A percentile compares a stretch with the other conserved stretches of the same genome.
Conservation (phyloP, 2,797 vertebrate species). For the Steatocranus sp. region DNA sequence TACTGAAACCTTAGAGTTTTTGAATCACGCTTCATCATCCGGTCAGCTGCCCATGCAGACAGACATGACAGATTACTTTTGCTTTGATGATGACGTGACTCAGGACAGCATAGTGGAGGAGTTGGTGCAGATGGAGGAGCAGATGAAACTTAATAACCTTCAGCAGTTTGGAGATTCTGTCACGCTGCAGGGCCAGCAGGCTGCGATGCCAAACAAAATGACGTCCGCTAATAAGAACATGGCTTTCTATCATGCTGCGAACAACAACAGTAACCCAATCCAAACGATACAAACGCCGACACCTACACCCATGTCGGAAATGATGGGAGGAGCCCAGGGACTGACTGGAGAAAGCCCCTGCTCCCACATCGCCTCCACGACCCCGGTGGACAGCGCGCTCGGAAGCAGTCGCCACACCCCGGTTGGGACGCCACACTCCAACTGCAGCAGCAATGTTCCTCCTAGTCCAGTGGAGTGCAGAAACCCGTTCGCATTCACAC, state of each 20-base stretch:
- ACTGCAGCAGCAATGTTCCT: conserved; percentile 94
- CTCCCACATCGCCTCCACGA: conserved; percentile 84
- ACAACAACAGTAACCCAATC: conserved; percentile 81
- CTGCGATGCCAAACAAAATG: conserved; percentile 66
- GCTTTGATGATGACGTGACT: conserved; percentile 94
- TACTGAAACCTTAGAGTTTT: conserved; percentile 58
- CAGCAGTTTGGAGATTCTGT: conserved; percentile 80
- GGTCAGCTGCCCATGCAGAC: conserved; percentile 80
- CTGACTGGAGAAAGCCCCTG: conserved; percentile 90
- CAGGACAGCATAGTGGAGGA: conserved; percentile 99
- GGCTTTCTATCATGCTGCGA: conserved; percentile 82
- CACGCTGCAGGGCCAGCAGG: conserved; percentile 77
- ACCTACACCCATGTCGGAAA: conserved; percentile 87
- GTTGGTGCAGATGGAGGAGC: conserved; percentile 97
- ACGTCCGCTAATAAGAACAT: conserved; percentile 76
- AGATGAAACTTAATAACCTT: conserved; percentile 90
- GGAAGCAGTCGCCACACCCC: conserved; percentile 94
- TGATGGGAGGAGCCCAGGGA: conserved; percentile 82
- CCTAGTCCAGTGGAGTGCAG: conserved; percentile 97
- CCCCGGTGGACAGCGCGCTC: conserved; percentile 91
- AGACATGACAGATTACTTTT: conserved; percentile 84
- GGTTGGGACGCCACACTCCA: conserved; percentile 91
- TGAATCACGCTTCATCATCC: conserved; percentile 77
- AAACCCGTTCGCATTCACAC: conserved; percentile 96
- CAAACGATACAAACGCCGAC: conserved; percentile 84